Conservation (phyloP, 1,140 invertebrate genomes). For the Camponotus vicinus region DNA sequence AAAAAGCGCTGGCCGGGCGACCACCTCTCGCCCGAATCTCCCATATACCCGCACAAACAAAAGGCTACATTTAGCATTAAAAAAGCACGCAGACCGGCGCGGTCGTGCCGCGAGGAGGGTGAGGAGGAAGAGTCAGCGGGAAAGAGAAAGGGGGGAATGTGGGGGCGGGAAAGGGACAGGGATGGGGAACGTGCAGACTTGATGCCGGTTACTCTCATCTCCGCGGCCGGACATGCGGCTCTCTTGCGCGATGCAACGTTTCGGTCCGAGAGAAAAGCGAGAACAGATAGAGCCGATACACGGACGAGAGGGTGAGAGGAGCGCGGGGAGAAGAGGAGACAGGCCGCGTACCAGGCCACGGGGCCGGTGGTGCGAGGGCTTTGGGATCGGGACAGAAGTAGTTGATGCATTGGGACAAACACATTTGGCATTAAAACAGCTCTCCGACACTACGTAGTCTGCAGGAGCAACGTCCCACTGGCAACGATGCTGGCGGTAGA, state of each 20-base stretch:
- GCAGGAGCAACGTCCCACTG: constrained; percentile 57
- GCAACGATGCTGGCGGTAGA: constrained; percentile 24
- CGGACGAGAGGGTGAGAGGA: background rate
- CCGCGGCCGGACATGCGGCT: constrained; percentile 66
- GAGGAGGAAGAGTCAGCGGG: constrained; percentile 43
- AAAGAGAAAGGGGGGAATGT: background rate
- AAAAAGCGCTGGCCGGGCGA: constrained; percentile 71
- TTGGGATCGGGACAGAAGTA: constrained; percentile 72
- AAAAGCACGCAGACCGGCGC: constrained; percentile 76
- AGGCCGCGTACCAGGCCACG: constrained; percentile 55
- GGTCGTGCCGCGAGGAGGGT: constrained; percentile 48
- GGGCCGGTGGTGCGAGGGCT: constrained; percentile 58
- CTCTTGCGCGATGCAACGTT: constrained; percentile 59
- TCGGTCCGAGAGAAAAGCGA: constrained; percentile 20
- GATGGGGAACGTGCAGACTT: constrained; percentile 58
- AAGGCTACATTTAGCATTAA: constrained; percentile 82
- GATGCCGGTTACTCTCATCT: constrained; percentile 75
- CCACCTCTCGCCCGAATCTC: constrained; percentile 66
- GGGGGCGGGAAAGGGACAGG: background rate
- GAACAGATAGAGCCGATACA: constrained; percentile 29
- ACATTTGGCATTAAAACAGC: constrained; percentile 79
- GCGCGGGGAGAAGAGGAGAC: background rate
- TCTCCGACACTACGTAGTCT: constrained; percentile 67
- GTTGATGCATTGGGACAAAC: constrained; percentile 78
- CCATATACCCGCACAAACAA: constrained; percentile 77